A percentile compares a stretch with the other conserved stretches of the same genome.
Conservation (phyloP, 2,888 invertebrate genomes). For the Mantis religiosa region DNA sequence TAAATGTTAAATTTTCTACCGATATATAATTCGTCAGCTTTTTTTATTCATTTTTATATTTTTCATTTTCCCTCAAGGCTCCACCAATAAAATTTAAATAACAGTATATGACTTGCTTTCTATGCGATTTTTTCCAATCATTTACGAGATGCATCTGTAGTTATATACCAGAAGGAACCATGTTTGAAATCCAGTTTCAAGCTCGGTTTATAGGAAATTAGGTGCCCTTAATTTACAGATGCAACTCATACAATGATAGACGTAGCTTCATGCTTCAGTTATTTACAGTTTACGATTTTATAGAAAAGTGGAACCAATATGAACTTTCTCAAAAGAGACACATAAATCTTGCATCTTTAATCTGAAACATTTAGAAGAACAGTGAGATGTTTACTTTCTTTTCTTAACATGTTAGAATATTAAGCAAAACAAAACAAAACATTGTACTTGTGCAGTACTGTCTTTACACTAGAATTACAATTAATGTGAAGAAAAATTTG, state of each 20-base stretch:
- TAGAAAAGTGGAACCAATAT: background rate
- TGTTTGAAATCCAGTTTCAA: slow-evolving; percentile 7
- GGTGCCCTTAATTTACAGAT: background rate
- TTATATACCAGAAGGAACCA: background rate
- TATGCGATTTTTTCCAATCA: background rate
- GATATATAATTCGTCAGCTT: slow-evolving; percentile 9
- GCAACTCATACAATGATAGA: background rate
- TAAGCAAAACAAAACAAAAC: background rate
- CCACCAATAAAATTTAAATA: background rate
- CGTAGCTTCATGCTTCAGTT: background rate
- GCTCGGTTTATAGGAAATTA: background rate
- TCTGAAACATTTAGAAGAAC: slow-evolving; percentile 10
- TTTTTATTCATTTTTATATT: background rate
- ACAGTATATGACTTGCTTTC: background rate
- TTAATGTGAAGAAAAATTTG: background rate
- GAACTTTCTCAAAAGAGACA: background rate
- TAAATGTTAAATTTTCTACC: slow-evolving; percentile 12
- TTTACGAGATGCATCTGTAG: background rate
- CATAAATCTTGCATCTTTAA: background rate
- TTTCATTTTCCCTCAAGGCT: slow-evolving; percentile 1
- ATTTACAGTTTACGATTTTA: background rate
- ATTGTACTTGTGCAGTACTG: background rate
- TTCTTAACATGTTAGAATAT: background rate
- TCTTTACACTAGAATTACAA: background rate
- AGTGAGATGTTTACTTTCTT: background rate